phyloP scores from a whole-genome alignment of 1,140 invertebrate species.

The Venturia canescens region DNA sequence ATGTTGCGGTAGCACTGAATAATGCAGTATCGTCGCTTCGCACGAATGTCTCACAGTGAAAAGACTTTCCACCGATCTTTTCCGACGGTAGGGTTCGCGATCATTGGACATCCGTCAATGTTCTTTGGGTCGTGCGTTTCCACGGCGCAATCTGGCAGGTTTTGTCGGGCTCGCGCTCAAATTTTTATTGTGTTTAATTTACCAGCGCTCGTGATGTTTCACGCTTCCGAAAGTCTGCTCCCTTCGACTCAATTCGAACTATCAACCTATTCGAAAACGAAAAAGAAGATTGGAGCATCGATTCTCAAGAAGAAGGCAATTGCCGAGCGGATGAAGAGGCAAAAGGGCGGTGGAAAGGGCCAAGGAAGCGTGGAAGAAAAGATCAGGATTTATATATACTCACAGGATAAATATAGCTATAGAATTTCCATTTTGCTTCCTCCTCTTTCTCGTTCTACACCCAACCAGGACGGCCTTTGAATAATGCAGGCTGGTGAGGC shows the following conservation, averaged over 20 bases:
- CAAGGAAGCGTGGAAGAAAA: constrained; percentile 46
- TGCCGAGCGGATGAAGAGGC: constrained; percentile 40
- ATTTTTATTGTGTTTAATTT: not conserved
- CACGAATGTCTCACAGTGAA: not conserved
- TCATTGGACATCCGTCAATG: not conserved
- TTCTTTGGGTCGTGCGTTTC: not conserved
- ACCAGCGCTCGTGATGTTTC: too few species aligned
- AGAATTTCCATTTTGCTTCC: not conserved
- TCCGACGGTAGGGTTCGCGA: constrained; percentile 1
- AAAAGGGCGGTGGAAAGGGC: constrained; percentile 26
- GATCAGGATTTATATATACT: constrained; percentile 34
- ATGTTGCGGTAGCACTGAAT: constrained; percentile 40
- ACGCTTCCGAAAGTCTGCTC: too few species aligned
- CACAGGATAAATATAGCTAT: not conserved
- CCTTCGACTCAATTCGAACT: not conserved
- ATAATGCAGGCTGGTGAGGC: constrained; percentile 74
- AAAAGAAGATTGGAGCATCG: constrained; percentile 15
- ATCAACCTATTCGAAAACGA: not conserved
- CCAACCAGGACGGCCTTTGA: constrained; percentile 67
- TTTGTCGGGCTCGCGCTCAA: not conserved
- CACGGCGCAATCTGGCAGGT: too few species aligned
- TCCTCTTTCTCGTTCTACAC: not conserved
- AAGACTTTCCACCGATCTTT: not conserved
- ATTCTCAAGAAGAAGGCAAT: constrained; percentile 41
- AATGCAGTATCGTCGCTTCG: constrained; percentile 39